Evolutionary conservation across 1,140 invertebrate species (phyloP).

Genomic region (Brachionus paranguensis): DNA sequence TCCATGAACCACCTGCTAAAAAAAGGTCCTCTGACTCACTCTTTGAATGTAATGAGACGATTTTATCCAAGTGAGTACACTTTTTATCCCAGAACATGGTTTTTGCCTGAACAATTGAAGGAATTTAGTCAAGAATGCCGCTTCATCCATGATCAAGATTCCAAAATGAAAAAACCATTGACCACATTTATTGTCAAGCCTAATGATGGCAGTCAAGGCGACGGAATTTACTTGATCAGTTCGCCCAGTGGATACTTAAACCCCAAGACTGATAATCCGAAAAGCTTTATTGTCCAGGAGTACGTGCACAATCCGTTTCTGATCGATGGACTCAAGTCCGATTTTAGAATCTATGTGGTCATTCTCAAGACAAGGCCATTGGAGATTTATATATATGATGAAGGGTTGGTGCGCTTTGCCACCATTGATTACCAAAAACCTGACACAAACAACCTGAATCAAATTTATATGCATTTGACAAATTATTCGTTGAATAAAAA

Average conservation of each 20-base stretch:
- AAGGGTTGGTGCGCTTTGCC: constrained; percentile 57
- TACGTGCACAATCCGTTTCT: constrained; percentile 57
- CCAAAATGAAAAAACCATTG: constrained; percentile 41
- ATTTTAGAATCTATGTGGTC: constrained; percentile 58
- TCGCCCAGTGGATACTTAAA: constrained; percentile 50
- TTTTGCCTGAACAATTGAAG: constrained; percentile 56
- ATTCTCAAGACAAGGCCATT: constrained; percentile 57
- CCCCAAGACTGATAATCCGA: constrained; percentile 21
- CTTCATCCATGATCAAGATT: constrained; percentile 31
- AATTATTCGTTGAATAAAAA: constrained; percentile 59
- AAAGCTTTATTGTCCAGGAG: constrained; percentile 51
- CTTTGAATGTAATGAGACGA: constrained; percentile 54
- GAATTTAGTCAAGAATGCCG: constrained; percentile 49
- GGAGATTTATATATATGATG: constrained; percentile 57
- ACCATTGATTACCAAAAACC: constrained; percentile 56
- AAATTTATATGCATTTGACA: constrained; percentile 58
- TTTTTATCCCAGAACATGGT: constrained; percentile 59
- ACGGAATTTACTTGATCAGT: constrained; percentile 57
- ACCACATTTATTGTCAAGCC: constrained; percentile 58
- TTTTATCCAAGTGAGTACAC: constrained; percentile 57
- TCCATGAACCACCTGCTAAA: constrained; percentile 55
- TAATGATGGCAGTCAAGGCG: constrained; percentile 58
- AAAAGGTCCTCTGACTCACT: constrained; percentile 56
- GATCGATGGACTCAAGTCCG: constrained; percentile 58
- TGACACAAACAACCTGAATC: constrained; percentile 37